A percentile compares a stretch with the other conserved stretches of the same genome.
phyloP scores from a whole-genome alignment of 2,113 vertebrate species.

The Scomber scombrus region DNA sequence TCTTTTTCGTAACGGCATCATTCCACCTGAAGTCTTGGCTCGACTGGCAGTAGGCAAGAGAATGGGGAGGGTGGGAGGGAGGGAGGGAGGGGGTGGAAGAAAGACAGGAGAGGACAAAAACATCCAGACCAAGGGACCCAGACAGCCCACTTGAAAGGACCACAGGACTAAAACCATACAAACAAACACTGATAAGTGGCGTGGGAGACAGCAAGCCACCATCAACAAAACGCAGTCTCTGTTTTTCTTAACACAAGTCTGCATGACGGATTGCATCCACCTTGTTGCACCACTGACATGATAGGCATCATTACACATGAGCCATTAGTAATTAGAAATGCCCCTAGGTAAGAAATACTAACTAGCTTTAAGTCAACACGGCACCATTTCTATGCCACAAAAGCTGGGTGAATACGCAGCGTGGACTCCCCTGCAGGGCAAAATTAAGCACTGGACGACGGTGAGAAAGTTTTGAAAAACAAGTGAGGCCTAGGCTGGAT shows the following conservation, averaged over 20 bases:
- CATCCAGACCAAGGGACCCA: slow-evolving; percentile 26
- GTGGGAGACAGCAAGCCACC: slow-evolving; percentile 41
- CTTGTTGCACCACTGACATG: slow-evolving; percentile 69
- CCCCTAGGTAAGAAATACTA: slow-evolving; percentile 70
- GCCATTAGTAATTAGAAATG: slow-evolving; percentile 73
- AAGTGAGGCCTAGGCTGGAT: background rate
- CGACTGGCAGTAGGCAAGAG: slow-evolving; percentile 64
- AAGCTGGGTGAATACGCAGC: background rate
- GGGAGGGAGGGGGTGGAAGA: background rate
- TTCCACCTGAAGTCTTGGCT: slow-evolving; percentile 87
- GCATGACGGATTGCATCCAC: slow-evolving; percentile 63
- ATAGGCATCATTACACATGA: slow-evolving; percentile 71
- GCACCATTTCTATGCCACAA: slow-evolving; percentile 30
- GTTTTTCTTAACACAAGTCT: slow-evolving; percentile 41
- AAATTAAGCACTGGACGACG: background rate
- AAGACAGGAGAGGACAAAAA: slow-evolving; percentile 15
- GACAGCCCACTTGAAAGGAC: slow-evolving; percentile 47
- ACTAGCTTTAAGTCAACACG: slow-evolving; percentile 57
- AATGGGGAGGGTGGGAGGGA: background rate
- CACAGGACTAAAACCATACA: slow-evolving; percentile 40
- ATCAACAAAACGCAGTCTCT: background rate
- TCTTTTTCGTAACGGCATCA: slow-evolving; percentile 87
- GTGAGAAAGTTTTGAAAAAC: slow-evolving; percentile 37
- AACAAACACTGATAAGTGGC: slow-evolving; percentile 60
- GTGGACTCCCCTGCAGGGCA: background rate